Evolutionary conservation across 2,888 invertebrate species (phyloP).

Genomic region (Cryptops parisi): DNA sequence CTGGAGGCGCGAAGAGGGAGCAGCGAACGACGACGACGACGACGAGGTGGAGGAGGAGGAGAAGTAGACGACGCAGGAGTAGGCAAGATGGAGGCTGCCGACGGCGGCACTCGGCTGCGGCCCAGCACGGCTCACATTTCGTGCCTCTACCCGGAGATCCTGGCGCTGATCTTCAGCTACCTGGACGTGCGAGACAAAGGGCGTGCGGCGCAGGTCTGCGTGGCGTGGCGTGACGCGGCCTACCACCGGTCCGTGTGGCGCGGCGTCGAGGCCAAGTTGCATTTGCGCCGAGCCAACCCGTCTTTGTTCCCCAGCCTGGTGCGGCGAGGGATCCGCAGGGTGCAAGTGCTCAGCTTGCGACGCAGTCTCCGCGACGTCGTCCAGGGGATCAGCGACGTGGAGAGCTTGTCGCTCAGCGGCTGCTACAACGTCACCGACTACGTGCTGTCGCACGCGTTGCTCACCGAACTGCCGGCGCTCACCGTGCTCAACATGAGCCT

Average conservation of each 20-base stretch:
- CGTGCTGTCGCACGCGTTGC: slow-evolving; percentile 67
- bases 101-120: neutral
- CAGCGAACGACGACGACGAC: too few relatives aligned
- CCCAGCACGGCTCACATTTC: slow-evolving; percentile 50
- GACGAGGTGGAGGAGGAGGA: too few relatives aligned
- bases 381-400: slow-evolving; percentile 66
- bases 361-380: slow-evolving; percentile 72
- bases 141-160: slow-evolving; percentile 77
- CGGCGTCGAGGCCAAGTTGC: slow-evolving; percentile 79
- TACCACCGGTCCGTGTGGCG: slow-evolving; percentile 89
- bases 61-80: too few relatives aligned
- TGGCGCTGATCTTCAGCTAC: slow-evolving; percentile 81
- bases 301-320: slow-evolving; percentile 74
- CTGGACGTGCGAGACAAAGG: slow-evolving; percentile 78
- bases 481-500: slow-evolving; percentile 71
- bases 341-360: slow-evolving; percentile 75
- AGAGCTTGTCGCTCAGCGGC: slow-evolving; percentile 76
- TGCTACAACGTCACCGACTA: slow-evolving; percentile 85
- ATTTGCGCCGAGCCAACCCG: slow-evolving; percentile 61
- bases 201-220: slow-evolving; percentile 65
- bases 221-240: slow-evolving; percentile 79
- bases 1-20: too few relatives aligned
- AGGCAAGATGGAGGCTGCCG: slow-evolving; percentile 6
- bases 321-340: slow-evolving; percentile 68
- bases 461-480: slow-evolving; percentile 54